These are phyloP conservation scores for Pandemis corylana DNA, from an alignment of 2,888 invertebrate species.

Conservation along the genomic window DNA sequence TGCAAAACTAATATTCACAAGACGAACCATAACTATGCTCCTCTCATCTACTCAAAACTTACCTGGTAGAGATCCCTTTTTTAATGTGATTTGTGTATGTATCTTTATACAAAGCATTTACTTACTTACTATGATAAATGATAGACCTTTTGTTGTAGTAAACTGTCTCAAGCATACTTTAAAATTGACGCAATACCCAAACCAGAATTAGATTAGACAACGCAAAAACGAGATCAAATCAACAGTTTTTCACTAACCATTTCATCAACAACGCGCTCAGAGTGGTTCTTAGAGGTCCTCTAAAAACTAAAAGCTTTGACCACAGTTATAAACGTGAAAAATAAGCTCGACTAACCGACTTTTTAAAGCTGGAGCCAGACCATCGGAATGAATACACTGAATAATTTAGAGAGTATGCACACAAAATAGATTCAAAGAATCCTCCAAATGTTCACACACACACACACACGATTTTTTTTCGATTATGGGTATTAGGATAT, in stretches of 20 bases:
- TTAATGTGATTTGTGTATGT: no score
- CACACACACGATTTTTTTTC: not conserved
- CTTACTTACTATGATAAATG: no score
- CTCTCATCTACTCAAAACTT: no score
- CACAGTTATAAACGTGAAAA: not conserved
- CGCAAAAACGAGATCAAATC: not conserved
- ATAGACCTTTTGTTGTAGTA: no score
- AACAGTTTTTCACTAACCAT: not conserved
- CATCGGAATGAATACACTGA: not conserved
- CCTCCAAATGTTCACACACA: not conserved
- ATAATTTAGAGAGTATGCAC: not conserved
- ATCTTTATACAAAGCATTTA: no score
- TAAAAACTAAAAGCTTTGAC: constrained; percentile 4
- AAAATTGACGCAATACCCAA: not conserved
- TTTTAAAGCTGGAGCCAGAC: not conserved
- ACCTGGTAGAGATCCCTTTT: no score
- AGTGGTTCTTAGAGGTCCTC: not conserved
- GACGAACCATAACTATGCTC: no score
- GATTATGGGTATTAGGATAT: not conserved
- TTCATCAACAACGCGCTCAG: not conserved
- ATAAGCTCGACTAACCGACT: not conserved
- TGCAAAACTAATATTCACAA: no score
- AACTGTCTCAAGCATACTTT: not conserved
- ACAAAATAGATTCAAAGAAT: not conserved
- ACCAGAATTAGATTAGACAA: not conserved